Evolutionary conservation across 2,797 vertebrate species (phyloP).

Genomic region (Coracias cyanogaster): DNA sequence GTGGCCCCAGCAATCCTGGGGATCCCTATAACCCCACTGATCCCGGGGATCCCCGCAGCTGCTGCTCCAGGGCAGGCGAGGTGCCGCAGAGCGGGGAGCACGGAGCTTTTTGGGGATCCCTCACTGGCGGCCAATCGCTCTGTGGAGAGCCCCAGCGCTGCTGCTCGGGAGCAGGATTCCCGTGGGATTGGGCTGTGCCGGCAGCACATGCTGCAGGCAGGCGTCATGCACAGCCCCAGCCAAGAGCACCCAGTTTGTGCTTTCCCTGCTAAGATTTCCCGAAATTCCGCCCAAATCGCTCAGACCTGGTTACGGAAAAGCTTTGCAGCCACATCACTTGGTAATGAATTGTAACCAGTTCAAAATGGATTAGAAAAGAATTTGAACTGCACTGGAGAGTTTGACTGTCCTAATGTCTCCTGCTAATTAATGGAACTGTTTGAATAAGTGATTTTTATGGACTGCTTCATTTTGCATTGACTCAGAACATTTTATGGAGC

Average conservation of each 20-base stretch:
- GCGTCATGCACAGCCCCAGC: fast-evolving
- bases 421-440: not conserved
- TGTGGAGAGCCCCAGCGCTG: not conserved
- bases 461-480: not conserved
- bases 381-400: not conserved
- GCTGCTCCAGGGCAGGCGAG: not conserved
- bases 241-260: not conserved
- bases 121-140: not conserved
- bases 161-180: not conserved
- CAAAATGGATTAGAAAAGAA: not conserved
- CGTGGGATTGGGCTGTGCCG: not conserved
- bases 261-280: not conserved
- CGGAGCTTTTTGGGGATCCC: not conserved
- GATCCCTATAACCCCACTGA: no score
- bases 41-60: no score
- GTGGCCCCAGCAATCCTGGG: no score
- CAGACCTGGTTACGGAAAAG: not conserved
- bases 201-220: not conserved
- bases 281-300: not conserved
- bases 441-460: not conserved
- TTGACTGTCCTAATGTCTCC: not conserved
- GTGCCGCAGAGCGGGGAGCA: not conserved
- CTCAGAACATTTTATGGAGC: not conserved
- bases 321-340: not conserved
- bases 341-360: not conserved